Base-by-base conservation (phyloP, 2,888 invertebrate species). In the Agrypnus murinus region DNA sequence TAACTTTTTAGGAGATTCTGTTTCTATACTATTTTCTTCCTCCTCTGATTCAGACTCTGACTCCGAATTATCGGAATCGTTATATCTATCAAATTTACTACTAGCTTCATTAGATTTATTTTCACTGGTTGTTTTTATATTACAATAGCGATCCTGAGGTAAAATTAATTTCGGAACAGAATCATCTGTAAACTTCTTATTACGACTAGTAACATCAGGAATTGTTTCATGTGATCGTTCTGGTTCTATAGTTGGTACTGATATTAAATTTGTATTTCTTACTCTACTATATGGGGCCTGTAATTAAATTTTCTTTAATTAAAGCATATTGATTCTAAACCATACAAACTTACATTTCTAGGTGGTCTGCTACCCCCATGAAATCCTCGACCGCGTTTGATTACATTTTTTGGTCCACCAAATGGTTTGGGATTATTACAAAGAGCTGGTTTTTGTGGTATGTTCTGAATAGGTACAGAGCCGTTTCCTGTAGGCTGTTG, bases 11-110 rank as follows among this genome's bases (percentile, higher is more conserved):
- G 84, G 84, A 9, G 83, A 73, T 40, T 80, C 81, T 55, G 81
- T 83, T 59, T 85, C 85, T 38, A 83, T 57, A 43, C 76, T 85
- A n/a, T 82, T 66, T 15, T 84, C 77, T 12, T 25, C 81, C n/a
- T 82, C 77, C 14, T 82, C 81, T 15, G 81, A 80, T 32, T 81
- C 81, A 1, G 84, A 82, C 15, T 82, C 84, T 10, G 76, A 73
- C 59, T 85, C 85, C 0, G 87, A 87, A 63, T 83, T 82, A 74
- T 87, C 87, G 0, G 86, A 85, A 70, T 85, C 84, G 65, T 87
- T 85, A 73, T 87, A 88, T 15, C 88, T 84, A 77, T 86, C 87
- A 78, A 89, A 89, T 80, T 89, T 88, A 72, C 83, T 85, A 6
- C 74, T 77, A 3, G 72, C 72, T 69, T 81, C 81, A 38, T 57